Evolutionary conservation across 1,140 invertebrate genomes (phyloP).

Genomic region (Drosophila baimaii): DNA sequence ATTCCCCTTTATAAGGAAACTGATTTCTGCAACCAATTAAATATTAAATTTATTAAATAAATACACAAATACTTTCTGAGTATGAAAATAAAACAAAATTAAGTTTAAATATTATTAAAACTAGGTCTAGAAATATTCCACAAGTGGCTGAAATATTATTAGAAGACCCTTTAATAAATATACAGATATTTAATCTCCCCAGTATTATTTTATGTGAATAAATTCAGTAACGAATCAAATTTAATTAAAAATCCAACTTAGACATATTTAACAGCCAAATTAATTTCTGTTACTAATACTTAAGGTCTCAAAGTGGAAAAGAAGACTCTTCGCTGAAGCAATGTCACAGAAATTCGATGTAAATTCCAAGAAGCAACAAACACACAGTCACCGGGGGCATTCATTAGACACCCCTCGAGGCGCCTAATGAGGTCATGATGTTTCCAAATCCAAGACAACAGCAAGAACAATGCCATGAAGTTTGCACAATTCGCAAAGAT

Average conservation of each 20-base stretch:
- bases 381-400: slow-evolving; percentile 56
- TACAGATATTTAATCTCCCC: not conserved
- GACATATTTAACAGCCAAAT: not conserved
- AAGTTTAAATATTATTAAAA: not conserved
- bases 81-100: not conserved
- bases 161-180: no score
- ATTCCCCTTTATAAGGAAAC: no score
- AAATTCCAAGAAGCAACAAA: slow-evolving; percentile 65
- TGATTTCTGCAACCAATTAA: no score
- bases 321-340: slow-evolving; percentile 31
- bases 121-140: rapidly evolving
- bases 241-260: not conserved
- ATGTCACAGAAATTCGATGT: slow-evolving; percentile 77
- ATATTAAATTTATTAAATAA: no score
- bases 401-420: slow-evolving; percentile 64
- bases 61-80: no score
- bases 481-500: slow-evolving; percentile 28
- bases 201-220: no score
- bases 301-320: slow-evolving; percentile 7
- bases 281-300: not conserved
- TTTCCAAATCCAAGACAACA: slow-evolving; percentile 55
- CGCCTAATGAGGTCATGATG: slow-evolving; percentile 67
- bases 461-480: slow-evolving; percentile 17
- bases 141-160: no score
- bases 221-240: no score